Conservation (phyloP, 2,113 vertebrate species). For the Phainopepla nitens region DNA sequence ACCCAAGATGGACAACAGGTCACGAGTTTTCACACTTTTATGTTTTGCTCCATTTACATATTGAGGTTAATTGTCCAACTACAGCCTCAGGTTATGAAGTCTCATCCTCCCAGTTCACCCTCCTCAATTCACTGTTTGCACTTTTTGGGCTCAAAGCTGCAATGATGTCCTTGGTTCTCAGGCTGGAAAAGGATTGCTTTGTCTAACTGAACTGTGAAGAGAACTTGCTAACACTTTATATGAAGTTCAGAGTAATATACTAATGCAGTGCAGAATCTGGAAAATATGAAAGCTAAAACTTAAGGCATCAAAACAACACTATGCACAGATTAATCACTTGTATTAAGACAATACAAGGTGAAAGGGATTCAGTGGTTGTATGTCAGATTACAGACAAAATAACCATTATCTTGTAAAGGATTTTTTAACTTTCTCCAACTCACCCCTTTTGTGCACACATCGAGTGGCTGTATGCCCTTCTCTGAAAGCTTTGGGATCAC, state of each 20-base stretch:
- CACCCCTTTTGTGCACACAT: neutral
- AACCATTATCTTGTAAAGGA: neutral
- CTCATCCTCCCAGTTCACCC: neutral
- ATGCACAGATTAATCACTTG: neutral
- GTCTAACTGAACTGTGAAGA: neutral
- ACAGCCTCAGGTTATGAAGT: neutral
- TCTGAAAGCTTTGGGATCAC: neutral
- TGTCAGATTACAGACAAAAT: neutral
- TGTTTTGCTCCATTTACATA: neutral
- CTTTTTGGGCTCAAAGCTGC: neutral
- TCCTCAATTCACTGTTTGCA: neutral
- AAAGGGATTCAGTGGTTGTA: neutral
- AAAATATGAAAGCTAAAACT: neutral
- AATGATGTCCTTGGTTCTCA: neutral
- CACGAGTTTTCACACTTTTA: neutral
- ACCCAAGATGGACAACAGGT: accelerated
- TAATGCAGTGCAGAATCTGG: neutral
- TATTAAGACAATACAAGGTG: neutral
- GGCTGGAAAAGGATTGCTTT: neutral
- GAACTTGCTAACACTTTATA: too few species aligned
- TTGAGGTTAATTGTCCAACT: neutral
- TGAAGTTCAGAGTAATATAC: too few species aligned
- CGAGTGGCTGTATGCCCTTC: too few species aligned
- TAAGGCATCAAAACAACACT: neutral
- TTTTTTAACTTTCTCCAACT: neutral